Evolutionary conservation across 1,140 invertebrate species (phyloP).

Genomic region (Macrosteles quadrilineatus): DNA sequence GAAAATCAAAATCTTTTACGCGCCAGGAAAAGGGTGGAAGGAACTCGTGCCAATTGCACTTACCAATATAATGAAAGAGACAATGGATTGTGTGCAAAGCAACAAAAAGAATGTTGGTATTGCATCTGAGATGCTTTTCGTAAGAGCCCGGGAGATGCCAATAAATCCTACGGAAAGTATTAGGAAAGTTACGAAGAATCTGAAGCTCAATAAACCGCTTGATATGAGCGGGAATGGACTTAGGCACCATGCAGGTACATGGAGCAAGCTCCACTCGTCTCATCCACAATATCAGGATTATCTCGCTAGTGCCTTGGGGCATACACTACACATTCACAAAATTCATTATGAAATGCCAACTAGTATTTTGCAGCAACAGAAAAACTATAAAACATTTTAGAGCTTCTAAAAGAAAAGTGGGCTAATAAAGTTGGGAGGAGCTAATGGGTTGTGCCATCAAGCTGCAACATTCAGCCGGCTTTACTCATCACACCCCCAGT

Average conservation of each 20-base stretch:
- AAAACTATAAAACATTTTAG: neutral
- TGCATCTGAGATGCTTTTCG: neutral
- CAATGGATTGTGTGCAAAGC: neutral
- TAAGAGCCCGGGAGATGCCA: neutral
- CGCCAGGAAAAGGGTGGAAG: slow-evolving; percentile 9
- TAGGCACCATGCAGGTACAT: slow-evolving; percentile 21
- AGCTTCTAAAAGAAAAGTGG: neutral
- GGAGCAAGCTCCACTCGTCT: neutral
- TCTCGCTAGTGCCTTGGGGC: slow-evolving; percentile 8
- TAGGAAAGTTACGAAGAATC: neutral
- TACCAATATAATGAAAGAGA: slow-evolving; percentile 15
- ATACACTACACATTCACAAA: slow-evolving; percentile 19
- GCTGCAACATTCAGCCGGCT: too few relatives aligned
- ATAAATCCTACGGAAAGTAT: slow-evolving; percentile 23
- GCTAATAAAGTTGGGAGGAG: too few relatives aligned
- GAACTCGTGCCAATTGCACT: slow-evolving; percentile 26
- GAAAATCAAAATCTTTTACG: slow-evolving; percentile 24
- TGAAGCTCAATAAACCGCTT: slow-evolving; percentile 19
- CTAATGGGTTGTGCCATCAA: too few relatives aligned
- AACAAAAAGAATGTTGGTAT: slow-evolving; percentile 1
- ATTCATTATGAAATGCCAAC: slow-evolving; percentile 19
- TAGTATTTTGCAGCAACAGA: slow-evolving; percentile 16
- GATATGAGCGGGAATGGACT: slow-evolving; percentile 24
- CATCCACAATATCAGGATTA: slow-evolving; percentile 29
- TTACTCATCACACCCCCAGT: too few relatives aligned